phyloP scores from a whole-genome alignment of 2,113 vertebrate genomes.

The Excalfactoria chinensis region DNA sequence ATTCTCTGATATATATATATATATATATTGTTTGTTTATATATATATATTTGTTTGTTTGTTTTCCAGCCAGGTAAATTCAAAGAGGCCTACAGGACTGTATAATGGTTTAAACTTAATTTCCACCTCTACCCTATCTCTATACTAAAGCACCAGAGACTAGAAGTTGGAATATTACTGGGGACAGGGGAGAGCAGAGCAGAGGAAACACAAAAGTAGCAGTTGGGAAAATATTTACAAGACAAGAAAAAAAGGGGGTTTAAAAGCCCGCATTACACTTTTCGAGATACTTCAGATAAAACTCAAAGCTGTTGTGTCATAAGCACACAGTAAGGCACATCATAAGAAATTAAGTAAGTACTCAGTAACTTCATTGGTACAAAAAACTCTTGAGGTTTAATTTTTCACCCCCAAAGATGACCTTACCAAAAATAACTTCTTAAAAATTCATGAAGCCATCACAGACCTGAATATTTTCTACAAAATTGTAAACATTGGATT shows the following conservation, averaged over 20 bases:
- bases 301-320: slow-evolving; percentile 81
- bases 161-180: slow-evolving; percentile 73
- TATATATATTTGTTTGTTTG: neutral
- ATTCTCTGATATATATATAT: too few species aligned
- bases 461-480: slow-evolving; percentile 84
- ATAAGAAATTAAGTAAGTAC: slow-evolving; percentile 86
- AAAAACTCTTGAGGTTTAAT: slow-evolving; percentile 80
- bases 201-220: neutral
- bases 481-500: slow-evolving; percentile 82
- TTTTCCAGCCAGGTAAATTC: slow-evolving; percentile 32
- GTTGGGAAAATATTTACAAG: slow-evolving; percentile 75
- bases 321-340: slow-evolving; percentile 89
- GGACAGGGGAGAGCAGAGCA: too few species aligned
- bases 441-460: slow-evolving; percentile 85
- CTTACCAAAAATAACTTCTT: slow-evolving; percentile 88
- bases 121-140: slow-evolving; percentile 16
- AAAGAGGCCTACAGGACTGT: slow-evolving; percentile 32
- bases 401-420: slow-evolving; percentile 77
- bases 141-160: slow-evolving; percentile 71
- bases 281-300: slow-evolving; percentile 80
- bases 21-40: too few species aligned
- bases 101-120: slow-evolving; percentile 23
- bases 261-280: slow-evolving; percentile 79
- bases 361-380: slow-evolving; percentile 85
- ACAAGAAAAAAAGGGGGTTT: slow-evolving; percentile 58